Evolutionary conservation across 2,113 vertebrate species (phyloP).

Genomic region (Malurus melanocephalus): DNA sequence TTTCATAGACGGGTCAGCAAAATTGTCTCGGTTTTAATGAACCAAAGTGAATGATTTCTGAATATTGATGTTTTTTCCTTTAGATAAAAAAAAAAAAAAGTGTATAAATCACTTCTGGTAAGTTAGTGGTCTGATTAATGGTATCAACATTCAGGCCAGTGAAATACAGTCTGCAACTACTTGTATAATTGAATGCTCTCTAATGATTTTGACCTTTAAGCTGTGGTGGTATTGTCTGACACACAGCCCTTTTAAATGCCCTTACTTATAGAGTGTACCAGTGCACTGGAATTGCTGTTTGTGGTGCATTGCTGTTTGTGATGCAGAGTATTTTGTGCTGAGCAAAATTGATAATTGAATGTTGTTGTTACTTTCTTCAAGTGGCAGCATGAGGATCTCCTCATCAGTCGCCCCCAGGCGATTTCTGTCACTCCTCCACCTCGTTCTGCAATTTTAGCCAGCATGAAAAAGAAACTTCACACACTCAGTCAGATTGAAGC

Average conservation of each 20-base stretch:
- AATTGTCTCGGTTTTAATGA: not conserved
- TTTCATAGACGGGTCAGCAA: not conserved
- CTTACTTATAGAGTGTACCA: not conserved
- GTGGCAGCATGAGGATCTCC: constrained; percentile 97
- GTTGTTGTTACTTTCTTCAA: constrained; percentile 48
- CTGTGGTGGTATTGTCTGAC: accelerated
- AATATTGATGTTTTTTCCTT: not conserved
- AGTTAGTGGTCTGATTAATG: not conserved
- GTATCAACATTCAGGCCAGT: not conserved
- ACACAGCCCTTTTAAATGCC: not conserved
- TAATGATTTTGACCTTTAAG: not conserved
- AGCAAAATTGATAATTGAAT: not conserved
- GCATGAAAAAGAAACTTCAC: constrained; percentile 98
- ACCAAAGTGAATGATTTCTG: not conserved
- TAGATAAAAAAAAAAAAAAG: not conserved
- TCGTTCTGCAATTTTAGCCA: constrained; percentile 90
- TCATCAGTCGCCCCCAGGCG: constrained; percentile 86
- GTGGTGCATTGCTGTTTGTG: not conserved
- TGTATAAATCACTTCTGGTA: not conserved
- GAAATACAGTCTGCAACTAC: not conserved
- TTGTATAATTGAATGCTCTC: not conserved
- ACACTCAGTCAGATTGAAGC: constrained; percentile 93
- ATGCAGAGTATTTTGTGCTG: not conserved
- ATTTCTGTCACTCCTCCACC: constrained; percentile 89
- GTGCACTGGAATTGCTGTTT: not conserved